Evolutionary conservation across 2,113 vertebrate genomes (phyloP).

Genomic region (Trogon melanurus): DNA sequence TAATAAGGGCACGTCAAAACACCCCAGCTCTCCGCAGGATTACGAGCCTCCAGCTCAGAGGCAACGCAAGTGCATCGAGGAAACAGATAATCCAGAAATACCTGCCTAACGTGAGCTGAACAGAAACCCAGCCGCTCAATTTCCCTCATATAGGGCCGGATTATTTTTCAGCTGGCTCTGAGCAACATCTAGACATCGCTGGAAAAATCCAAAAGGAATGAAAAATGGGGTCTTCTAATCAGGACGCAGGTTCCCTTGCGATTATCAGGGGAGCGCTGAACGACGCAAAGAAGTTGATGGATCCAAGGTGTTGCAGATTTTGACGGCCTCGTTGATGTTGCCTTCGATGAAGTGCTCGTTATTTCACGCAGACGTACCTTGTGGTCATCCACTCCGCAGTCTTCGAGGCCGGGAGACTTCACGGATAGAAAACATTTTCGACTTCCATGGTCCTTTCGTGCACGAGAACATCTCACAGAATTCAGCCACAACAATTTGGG

Average conservation of each 20-base stretch:
- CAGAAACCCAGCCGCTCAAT: neutral
- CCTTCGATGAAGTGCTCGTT: neutral
- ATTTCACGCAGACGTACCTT: neutral
- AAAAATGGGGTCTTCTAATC: neutral
- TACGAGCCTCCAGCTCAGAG: slow-evolving; percentile 36
- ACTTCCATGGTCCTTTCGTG: neutral
- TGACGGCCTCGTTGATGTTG: neutral
- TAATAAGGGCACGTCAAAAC: slow-evolving; percentile 52
- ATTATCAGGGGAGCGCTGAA: neutral
- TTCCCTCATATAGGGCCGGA: neutral
- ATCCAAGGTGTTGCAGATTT: neutral
- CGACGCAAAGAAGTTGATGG: neutral
- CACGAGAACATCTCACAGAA: neutral
- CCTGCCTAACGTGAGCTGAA: neutral
- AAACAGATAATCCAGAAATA: neutral
- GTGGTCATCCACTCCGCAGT: neutral
- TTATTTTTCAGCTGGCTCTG: neutral
- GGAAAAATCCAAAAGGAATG: neutral
- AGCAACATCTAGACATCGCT: neutral
- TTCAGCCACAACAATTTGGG: neutral
- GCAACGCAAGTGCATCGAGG: neutral
- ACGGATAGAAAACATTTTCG: neutral
- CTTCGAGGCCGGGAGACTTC: neutral
- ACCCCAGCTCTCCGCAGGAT: neutral
- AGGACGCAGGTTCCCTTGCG: neutral